phyloP scores from a whole-genome alignment of 2,113 vertebrate species.

The Ariopsis seemanni region DNA sequence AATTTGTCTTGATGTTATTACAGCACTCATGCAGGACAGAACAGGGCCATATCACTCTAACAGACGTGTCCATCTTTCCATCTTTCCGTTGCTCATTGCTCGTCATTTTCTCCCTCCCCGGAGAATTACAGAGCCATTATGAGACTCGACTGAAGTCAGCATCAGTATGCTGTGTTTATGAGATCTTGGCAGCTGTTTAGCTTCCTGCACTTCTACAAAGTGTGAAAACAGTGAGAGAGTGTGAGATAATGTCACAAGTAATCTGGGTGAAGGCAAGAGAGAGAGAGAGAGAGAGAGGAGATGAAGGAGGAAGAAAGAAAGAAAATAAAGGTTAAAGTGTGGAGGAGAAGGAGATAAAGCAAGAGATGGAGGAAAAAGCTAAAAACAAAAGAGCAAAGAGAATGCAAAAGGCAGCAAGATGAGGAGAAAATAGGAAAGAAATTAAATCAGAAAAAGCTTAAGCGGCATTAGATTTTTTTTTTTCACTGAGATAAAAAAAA shows the following conservation, averaged over 20 bases:
- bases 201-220: neutral
- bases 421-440: neutral
- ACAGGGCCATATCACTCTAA: neutral
- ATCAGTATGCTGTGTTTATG: constrained; percentile 19
- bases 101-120: neutral
- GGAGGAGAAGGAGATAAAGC: constrained; percentile 48
- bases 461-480: neutral
- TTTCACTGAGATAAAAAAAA: neutral
- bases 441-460: neutral
- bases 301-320: constrained; percentile 61
- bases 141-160: neutral
- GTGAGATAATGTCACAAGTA: constrained; percentile 6
- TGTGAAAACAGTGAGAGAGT: constrained; percentile 9
- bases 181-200: constrained; percentile 19
- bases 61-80: neutral
- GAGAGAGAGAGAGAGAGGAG: constrained; percentile 57
- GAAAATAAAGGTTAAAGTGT: constrained; percentile 45
- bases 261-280: constrained; percentile 22
- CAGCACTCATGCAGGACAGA: neutral
- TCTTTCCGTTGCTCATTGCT: constrained; percentile 10
- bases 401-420: neutral
- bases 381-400: neutral
- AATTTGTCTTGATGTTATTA: constrained; percentile 10
- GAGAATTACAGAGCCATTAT: constrained; percentile 1
- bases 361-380: constrained; percentile 41